Evolutionary conservation across 2,888 invertebrate species (phyloP), one percentile per base, ranked within the genome.

Genomic region (Chymomyza fuscimana): DNA sequence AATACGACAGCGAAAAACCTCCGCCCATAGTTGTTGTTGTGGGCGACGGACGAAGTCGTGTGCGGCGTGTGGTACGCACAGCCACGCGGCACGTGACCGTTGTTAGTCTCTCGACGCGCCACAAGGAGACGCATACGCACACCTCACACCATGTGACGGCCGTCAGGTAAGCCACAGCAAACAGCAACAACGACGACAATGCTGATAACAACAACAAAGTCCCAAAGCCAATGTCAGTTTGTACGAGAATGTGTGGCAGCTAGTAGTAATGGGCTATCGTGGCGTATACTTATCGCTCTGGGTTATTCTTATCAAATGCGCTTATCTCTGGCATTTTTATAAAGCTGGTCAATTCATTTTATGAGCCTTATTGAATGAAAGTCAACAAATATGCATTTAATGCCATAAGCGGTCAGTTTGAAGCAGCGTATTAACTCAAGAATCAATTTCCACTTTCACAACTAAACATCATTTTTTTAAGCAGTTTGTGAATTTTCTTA

Each of bases 91-190:
- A 92, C 83, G 92, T 92, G 79, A 92, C 92, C 46, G 92, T 92
- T 68, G 92, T 92, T 70, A 92, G 92, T 77, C 91, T 92, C 69
- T 92, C 92, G 65, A 91, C 92, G n/a, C 87, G 92, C 58, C 91
- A 92, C 81, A 92, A 91, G 85, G 92, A 92, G 80, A 91, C 92
- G 32, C 90, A 91, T 78, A 92, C 92, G 40, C 91, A 91, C 78
- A 92, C 92, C 72, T 92, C 91, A 72, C 92, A 92, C 82, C 92
- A 92, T 89, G 92, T 92, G 82, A 92, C 92, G 71, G 92, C 92
- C 74, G 92, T 92, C 85, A 92, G 92, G 92, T 92, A 91, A 91
- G 90, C 75, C 10, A 32, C 25, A 25, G 2, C 25, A 25, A 25
- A 4, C 32, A 1, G 6, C 15, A 59, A 19, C 9, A 51, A 3